Conservation (phyloP, 2,888 invertebrate genomes). For the Protophormia terraenovae region DNA sequence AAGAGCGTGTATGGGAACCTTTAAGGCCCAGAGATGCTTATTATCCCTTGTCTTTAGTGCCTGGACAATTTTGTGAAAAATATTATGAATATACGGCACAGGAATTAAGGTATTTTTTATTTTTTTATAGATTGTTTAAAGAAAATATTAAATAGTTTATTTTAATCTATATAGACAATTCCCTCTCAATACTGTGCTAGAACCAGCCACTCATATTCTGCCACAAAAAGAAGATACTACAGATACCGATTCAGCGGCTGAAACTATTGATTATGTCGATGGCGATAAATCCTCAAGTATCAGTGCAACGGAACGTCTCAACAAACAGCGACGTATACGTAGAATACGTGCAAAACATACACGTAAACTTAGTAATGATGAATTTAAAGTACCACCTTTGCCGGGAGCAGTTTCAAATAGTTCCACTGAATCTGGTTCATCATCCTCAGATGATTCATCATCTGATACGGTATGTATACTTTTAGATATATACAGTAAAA, state of each 20-base stretch:
- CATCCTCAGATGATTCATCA: constrained; percentile 63
- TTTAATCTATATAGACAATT: constrained; percentile 85
- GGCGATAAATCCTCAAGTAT: constrained; percentile 2
- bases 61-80: constrained; percentile 97
- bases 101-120: constrained; percentile 85
- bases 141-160: not conserved
- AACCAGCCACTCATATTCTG: constrained; percentile 68
- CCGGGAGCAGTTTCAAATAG: constrained; percentile 42
- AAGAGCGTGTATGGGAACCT: constrained; percentile 69
- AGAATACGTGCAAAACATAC: constrained; percentile 55
- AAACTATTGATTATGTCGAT: constrained; percentile 43
- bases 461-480: constrained; percentile 71
- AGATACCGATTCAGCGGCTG: constrained; percentile 62
- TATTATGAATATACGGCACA: constrained; percentile 90
- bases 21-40: constrained; percentile 81
- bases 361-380: constrained; percentile 29
- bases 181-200: constrained; percentile 94
- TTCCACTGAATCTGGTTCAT: constrained; percentile 62
- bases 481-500: not conserved
- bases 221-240: constrained; percentile 34
- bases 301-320: constrained; percentile 33
- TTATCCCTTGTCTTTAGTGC: constrained; percentile 96
- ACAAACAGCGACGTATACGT: constrained; percentile 37
- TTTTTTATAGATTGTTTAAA: not conserved
- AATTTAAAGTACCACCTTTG: constrained; percentile 62